These are phyloP conservation scores for Poecilia velifera DNA, from an alignment of 2,797 vertebrate species.

Conservation along the genomic window DNA sequence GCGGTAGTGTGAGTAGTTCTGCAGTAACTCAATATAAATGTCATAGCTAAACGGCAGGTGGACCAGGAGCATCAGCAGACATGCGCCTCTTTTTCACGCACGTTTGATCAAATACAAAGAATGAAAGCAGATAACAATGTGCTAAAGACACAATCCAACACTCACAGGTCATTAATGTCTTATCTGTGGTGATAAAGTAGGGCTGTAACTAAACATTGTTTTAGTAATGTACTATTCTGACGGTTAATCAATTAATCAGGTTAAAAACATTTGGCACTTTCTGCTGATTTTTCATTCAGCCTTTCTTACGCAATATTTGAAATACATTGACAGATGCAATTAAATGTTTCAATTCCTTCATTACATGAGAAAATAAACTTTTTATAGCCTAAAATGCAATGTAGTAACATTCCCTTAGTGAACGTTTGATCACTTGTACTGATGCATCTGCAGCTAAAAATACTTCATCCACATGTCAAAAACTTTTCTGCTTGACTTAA, in stretches of 20 bases:
- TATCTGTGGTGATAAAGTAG: not conserved
- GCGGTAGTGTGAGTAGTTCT: not conserved
- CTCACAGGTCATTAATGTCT: not conserved
- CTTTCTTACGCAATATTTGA: not conserved
- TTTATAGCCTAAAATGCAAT: no score
- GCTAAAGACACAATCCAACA: not conserved
- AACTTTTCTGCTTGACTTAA: not conserved
- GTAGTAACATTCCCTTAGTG: no score
- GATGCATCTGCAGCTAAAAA: not conserved
- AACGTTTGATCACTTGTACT: no score
- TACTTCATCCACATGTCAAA: not conserved
- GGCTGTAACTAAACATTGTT: not conserved
- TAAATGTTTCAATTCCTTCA: no score
- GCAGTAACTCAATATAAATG: not conserved
- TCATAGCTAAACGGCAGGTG: not conserved
- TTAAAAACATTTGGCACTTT: not conserved
- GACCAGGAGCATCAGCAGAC: not conserved
- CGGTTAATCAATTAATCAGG: no score
- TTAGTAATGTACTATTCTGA: not conserved
- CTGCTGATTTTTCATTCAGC: not conserved
- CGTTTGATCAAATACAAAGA: not conserved
- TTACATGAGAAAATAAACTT: no score
- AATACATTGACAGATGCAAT: not conserved
- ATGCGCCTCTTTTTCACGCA: not conserved
- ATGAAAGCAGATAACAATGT: not conserved